Base-by-base conservation (phyloP, 2,113 vertebrate species). In the Phrynocephalus versicolor region DNA sequence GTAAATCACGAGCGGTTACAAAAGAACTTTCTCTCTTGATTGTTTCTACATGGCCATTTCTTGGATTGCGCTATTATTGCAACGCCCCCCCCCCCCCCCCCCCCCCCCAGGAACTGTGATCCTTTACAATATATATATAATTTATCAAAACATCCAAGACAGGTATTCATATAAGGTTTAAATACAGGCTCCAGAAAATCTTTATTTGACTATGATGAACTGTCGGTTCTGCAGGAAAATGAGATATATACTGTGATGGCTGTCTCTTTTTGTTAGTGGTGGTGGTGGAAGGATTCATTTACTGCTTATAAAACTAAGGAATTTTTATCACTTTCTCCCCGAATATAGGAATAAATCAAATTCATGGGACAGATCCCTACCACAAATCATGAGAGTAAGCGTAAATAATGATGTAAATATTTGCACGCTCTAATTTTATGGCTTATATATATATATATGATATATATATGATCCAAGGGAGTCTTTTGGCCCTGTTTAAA, bases 351-450 rank as follows among this genome's bases (percentile, higher is more conserved):
- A 35, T 86, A 81, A 86, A 86, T 86, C 78, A 81, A 55, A 86
- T 74, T 86, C 78, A 86, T 81, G 70, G 78, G 84, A 86, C 84
- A 86, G 78, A 35, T 51, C 39, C 41, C 77, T 10, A 33, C 58
- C 71, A 80, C 84, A 86, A 86, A 86, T 86, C 84, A 86, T 74
- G 78, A 45, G 78, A 51, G 41, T 81, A 81, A 65, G 37, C 25
- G 25, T 81, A 80, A 86, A 86, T 86, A 86, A 86, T 81, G 58
- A 81, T 81, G 81, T 86, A 86, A 81, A 86, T 81, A 55, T 55
- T 65, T 81, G 77, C 78, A 81, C 74, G 78, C 58, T 81, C 80
- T 73, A 58, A 16, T 74, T 81, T 81, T 86, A 81, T 81, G 41
- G 39, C 65, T 65, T 37, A 51, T 51, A 51, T 51, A 51, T 51